Conservation (phyloP, 2,113 vertebrate genomes). For the Cryptotis parvus region DNA sequence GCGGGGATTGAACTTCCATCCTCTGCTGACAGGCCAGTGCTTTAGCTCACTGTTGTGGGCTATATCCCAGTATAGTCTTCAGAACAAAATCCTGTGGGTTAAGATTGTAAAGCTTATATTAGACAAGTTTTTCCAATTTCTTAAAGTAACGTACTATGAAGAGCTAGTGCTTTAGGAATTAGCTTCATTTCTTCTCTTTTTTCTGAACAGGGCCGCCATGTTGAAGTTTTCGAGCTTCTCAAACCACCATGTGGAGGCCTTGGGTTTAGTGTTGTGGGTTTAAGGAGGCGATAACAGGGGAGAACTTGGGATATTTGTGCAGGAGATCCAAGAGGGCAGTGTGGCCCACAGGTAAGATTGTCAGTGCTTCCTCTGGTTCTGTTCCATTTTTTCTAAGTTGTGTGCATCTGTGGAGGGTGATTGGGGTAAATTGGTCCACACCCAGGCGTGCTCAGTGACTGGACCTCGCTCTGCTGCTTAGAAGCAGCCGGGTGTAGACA, state of each 20-base stretch:
- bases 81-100: background rate
- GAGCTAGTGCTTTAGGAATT: background rate
- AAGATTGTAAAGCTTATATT: background rate
- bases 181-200: constrained; percentile 40
- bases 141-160: background rate
- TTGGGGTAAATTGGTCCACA: too few species aligned
- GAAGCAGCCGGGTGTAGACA: too few species aligned
- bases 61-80: constrained; percentile 2
- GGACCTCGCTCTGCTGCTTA: too few species aligned
- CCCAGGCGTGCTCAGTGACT: too few species aligned
- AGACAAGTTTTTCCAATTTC: background rate
- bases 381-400: too few species aligned
- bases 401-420: too few species aligned
- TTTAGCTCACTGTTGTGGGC: background rate
- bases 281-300: constrained; percentile 95
- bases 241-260: constrained; percentile 93
- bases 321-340: constrained; percentile 95
- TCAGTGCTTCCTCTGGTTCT: background rate
- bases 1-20: too few species aligned
- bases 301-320: constrained; percentile 97
- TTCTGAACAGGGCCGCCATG: constrained; percentile 91
- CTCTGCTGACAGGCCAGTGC: too few species aligned
- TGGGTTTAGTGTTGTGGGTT: constrained; percentile 96
- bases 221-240: constrained; percentile 92
- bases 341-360: constrained; percentile 91